Percentiles rank a stretch among this genome's conserved stretches.
phyloP scores from a whole-genome alignment of 2,888 invertebrate genomes.

The Epinotia demarniana region DNA sequence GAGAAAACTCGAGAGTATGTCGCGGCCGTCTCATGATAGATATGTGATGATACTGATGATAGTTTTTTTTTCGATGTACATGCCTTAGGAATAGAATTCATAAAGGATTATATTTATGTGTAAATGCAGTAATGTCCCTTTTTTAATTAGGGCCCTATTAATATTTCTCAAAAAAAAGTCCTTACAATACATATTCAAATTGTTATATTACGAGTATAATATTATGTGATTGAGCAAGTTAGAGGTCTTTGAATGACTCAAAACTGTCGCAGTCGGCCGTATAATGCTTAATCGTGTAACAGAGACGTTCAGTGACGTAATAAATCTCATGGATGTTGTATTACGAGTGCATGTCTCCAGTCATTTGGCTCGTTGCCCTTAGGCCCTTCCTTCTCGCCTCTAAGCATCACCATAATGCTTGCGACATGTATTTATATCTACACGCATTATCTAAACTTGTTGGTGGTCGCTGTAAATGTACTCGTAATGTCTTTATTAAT shows the following conservation, averaged over 20 bases:
- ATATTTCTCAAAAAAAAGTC: background rate
- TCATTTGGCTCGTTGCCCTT: constrained; percentile 31
- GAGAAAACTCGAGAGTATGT: too few species aligned
- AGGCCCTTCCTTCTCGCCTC: constrained; percentile 32
- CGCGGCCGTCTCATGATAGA: too few species aligned
- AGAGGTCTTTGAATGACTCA: constrained; percentile 3
- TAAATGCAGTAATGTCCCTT: too few species aligned
- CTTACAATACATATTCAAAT: background rate
- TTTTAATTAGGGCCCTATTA: too few species aligned
- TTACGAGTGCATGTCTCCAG: constrained; percentile 35
- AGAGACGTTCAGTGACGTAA: constrained; percentile 20
- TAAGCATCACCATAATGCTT: constrained; percentile 37
- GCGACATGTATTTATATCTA: constrained; percentile 35
- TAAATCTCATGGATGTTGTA: constrained; percentile 33
- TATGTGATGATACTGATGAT: too few species aligned
- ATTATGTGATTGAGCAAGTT: background rate
- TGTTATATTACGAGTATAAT: background rate
- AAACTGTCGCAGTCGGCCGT: background rate
- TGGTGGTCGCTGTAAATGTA: constrained; percentile 51
- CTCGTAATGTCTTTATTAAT: constrained; percentile 56
- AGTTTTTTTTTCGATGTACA: too few species aligned
- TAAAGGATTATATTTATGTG: too few species aligned
- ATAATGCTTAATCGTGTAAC: constrained; percentile 8
- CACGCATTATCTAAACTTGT: constrained; percentile 33
- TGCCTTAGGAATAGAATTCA: too few species aligned